Percentiles rank a stretch among this genome's conserved stretches.
Evolutionary conservation across 2,888 invertebrate species (phyloP).

Genomic region (Saturnia japonica): DNA sequence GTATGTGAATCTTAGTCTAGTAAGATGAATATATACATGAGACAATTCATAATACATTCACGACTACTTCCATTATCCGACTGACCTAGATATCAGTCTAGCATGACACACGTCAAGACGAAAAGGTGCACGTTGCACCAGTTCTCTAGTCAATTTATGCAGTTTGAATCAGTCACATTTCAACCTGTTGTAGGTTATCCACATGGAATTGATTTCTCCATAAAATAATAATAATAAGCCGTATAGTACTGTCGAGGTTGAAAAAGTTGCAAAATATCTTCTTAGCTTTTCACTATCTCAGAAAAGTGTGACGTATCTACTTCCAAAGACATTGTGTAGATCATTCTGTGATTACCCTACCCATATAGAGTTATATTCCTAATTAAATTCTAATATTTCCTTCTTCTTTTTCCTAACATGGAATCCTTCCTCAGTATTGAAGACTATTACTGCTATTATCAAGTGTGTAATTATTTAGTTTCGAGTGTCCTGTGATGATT

Average conservation of each 20-base stretch:
- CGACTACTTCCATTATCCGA: constrained; percentile 9
- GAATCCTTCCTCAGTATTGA: too few species aligned
- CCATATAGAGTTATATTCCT: not conserved
- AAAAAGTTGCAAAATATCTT: too few species aligned
- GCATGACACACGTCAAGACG: constrained; percentile 1
- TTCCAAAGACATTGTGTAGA: not conserved
- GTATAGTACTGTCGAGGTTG: too few species aligned
- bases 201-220: not conserved
- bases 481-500: too few species aligned
- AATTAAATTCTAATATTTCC: too few species aligned
- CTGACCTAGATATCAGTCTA: constrained; percentile 7
- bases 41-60: not conserved
- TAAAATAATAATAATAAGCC: not conserved
- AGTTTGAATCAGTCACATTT: not conserved
- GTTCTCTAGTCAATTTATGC: constrained; percentile 6
- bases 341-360: not conserved
- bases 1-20: not conserved
- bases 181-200: not conserved
- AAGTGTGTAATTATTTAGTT: too few species aligned
- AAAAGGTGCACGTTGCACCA: constrained; percentile 4
- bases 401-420: not conserved
- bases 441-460: too few species aligned
- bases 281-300: too few species aligned
- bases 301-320: too few species aligned
- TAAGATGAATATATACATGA: constrained; percentile 1